Evolutionary conservation across 2,797 vertebrate species (phyloP).

Genomic region (Aulostomus chinensis): DNA sequence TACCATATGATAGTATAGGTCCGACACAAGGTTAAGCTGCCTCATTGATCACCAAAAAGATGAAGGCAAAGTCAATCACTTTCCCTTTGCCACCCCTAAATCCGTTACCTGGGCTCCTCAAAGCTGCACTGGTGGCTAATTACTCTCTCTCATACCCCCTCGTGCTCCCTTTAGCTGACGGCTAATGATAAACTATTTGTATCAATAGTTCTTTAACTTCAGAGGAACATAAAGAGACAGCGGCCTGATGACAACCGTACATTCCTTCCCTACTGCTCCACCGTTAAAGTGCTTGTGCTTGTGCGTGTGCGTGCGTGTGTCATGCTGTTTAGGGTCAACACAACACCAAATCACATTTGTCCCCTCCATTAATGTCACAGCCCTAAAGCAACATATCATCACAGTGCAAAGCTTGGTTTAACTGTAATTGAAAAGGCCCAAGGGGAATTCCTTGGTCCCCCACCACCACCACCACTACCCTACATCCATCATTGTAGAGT

Average conservation of each 20-base stretch:
- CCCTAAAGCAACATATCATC: conserved; percentile 79
- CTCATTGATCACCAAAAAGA: conserved; percentile 61
- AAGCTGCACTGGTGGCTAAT: conserved; percentile 46
- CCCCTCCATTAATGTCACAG: conserved; percentile 74
- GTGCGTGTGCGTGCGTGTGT: no score
- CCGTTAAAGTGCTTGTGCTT: conserved; percentile 14
- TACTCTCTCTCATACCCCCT: conserved; percentile 47
- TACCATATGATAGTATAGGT: conserved; percentile 50
- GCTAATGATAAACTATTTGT: conserved; percentile 40
- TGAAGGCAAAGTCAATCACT: conserved; percentile 45
- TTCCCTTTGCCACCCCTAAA: conserved; percentile 38
- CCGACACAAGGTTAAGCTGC: conserved; percentile 45
- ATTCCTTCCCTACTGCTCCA: conserved; percentile 12
- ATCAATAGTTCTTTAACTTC: conserved; percentile 45
- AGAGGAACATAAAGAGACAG: conserved; percentile 29
- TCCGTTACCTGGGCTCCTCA: conserved; percentile 62
- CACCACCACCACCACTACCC: conserved; percentile 47
- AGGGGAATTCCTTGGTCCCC: conserved; percentile 73
- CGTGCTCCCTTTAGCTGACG: conserved; percentile 37
- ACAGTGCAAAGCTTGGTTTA: conserved; percentile 67
- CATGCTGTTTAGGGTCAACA: conserved; percentile 63
- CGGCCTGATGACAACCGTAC: neutral
- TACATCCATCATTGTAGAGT: conserved; percentile 76
- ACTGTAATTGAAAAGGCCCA: conserved; percentile 83
- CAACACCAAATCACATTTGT: conserved; percentile 76